Evolutionary conservation across 2,797 vertebrate species (phyloP), one percentile per base, ranked within the genome.

Genomic region (Cheirogaleus major): DNA sequence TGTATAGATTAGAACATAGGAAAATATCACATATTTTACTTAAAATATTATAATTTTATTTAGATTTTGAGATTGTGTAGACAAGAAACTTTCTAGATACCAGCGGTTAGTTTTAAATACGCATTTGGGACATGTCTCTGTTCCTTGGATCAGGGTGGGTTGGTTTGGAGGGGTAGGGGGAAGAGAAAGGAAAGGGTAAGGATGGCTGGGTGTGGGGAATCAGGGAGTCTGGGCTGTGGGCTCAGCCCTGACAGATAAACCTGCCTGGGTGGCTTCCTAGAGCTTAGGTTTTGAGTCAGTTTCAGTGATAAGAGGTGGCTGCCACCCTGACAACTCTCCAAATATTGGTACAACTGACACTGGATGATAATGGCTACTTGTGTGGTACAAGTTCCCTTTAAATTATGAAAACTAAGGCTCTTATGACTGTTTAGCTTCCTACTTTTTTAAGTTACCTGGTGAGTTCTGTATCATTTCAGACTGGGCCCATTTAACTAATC

Each of bases 81-180:
- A 27, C 73, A 95, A 89, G 55, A 89, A 30, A 50, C 5, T 73
- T 67, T 48, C 50, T 84, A 52, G 32, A 43, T 80, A 2, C 67
- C 83, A 22, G 32, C 32, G 20, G 43, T 63, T 48, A 30, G 48
- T 70, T 92, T 92, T 81, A 69, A 78, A 70, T 96, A 52, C 75
- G 43, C 14, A 38, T 22, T n/a, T 38, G 43, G n/a, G 69, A 32
- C n/a, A 9, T 15, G 48, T 65, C 45, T 15, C 27, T 79, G 32
- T 69, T 38, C 23, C 43, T 57, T 12, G 9, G 41, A 17, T 59
- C 15, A 10, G 27, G 35, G n/a, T 23, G 20, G 30, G 0, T 22
- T 32, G 32, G 41, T 67, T 82, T 81, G 14, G 63, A 87, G 50
- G 30, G 17, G 3, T 52, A 27, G 2, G n/a, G 12, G 57, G 30